Base-by-base conservation (phyloP, 2,797 vertebrate genomes). In the Pantherophis vulpinus region DNA sequence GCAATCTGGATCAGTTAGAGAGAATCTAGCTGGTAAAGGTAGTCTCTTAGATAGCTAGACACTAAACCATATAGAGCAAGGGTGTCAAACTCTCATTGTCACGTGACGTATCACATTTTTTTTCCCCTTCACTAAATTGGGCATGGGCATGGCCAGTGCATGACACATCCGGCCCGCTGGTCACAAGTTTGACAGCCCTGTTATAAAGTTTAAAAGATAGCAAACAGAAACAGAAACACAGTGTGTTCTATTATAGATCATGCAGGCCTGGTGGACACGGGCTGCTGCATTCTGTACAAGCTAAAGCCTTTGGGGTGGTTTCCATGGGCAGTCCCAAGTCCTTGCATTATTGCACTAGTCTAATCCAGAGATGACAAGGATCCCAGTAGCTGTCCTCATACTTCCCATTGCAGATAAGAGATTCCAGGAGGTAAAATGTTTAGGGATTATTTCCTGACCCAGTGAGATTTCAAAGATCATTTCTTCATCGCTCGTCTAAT, bases 391-490 rank as follows among this genome's bases (percentile, higher is more conserved):
- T 47, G 74, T 47, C 18, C 18, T 79, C 37, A 42, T 42, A 42
- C 20, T 42, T 47, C 37, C 8, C 37, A 83, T 83, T 47, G 20
- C 1, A 74, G 20, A 83, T 42, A 47, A 83, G 20, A 83, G 37
- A 47, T 83, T 83, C 18, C 60, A 94, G 51, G 88, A 90, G 94
- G 93, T 51, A 94, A 95, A 93, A 92, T 42, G 91, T 59, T 91
- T 27, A 92, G 32, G 87, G 86, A 95, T 25, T 91, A 89, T 91
- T 90, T 95, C 92, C 87, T 96, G 86, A 79, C 54, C 74, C 90
- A 88, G 91, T 91, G 94, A 89, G 66, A 90, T 16, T 0, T 55
- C 63, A 88, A 7, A 1, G 92, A 94, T 94, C 25, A 90, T 79
- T 83, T 93, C 86, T 83, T 88, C 9, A 93, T 90, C 66, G 27